Conservation (phyloP, 2,113 vertebrate species). For the Pituophis catenifer region DNA sequence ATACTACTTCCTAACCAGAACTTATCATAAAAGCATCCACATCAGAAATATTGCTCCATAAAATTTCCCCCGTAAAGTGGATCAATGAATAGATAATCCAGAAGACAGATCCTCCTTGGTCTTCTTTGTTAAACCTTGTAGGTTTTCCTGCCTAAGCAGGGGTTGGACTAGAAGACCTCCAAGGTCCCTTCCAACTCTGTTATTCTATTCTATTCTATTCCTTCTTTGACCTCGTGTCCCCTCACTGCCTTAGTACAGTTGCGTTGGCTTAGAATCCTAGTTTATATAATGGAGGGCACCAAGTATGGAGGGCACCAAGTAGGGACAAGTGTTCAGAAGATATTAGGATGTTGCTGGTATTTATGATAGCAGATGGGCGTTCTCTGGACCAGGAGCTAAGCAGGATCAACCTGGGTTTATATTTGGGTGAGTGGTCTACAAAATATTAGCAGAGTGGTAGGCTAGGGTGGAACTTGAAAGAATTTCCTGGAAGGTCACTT, state of each 20-base stretch:
- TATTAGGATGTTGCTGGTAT: not conserved
- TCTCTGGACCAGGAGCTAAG: not conserved
- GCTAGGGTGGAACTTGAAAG: not conserved
- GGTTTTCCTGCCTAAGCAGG: too few species aligned
- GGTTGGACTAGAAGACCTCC: too few species aligned
- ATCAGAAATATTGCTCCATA: not conserved
- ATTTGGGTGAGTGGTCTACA: not conserved
- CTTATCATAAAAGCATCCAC: not conserved
- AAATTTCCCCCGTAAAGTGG: not conserved
- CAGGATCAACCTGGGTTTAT: not conserved
- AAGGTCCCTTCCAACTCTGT: too few species aligned
- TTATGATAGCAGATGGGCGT: not conserved
- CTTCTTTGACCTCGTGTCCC: not conserved
- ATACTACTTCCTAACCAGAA: too few species aligned
- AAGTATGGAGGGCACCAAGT: not conserved
- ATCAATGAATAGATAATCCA: not conserved
- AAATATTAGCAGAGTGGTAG: not conserved
- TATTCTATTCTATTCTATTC: too few species aligned
- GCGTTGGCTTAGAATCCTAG: not conserved
- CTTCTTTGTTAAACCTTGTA: not conserved
- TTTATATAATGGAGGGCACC: not conserved
- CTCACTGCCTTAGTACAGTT: not conserved
- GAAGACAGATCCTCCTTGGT: not conserved
- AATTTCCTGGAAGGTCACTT: not conserved
- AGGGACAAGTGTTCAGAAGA: not conserved